Conservation (phyloP, 2,888 invertebrate genomes). For the Dione juno region DNA sequence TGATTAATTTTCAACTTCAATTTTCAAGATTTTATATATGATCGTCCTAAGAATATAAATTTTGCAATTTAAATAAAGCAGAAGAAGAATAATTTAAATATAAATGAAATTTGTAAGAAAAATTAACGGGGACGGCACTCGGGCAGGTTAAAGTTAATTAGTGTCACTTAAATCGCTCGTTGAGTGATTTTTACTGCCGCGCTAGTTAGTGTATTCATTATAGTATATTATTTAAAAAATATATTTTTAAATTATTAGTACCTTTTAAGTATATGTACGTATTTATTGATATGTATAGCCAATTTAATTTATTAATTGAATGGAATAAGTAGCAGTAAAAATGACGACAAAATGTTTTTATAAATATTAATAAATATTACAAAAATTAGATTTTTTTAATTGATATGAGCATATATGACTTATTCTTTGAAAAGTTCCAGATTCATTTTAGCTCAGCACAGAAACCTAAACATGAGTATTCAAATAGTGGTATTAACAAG, state of each 20-base stretch:
- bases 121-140: slow-evolving; percentile 17
- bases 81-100: background rate
- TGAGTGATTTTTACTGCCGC: slow-evolving; percentile 12
- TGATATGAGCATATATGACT: no score
- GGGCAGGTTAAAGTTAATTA: slow-evolving; percentile 28
- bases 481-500: no score
- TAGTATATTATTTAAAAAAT: background rate
- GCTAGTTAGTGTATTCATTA: background rate
- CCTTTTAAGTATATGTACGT: background rate
- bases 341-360: no score
- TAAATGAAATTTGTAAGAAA: slow-evolving; percentile 22
- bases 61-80: background rate
- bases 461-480: no score
- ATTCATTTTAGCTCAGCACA: no score
- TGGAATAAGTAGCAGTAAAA: background rate
- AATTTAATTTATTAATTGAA: background rate
- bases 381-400: no score
- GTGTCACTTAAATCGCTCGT: slow-evolving; percentile 16
- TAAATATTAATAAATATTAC: no score
- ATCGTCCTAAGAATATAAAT: background rate
- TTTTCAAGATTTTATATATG: rapidly evolving
- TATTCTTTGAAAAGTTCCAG: no score
- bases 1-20: background rate
- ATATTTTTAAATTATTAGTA: background rate
- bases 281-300: background rate